A percentile compares a stretch with the other conserved stretches of the same genome.
These are phyloP conservation scores for Poicephalus gulielmi DNA, from an alignment of 2,113 vertebrate genomes.

Conservation along the genomic window DNA sequence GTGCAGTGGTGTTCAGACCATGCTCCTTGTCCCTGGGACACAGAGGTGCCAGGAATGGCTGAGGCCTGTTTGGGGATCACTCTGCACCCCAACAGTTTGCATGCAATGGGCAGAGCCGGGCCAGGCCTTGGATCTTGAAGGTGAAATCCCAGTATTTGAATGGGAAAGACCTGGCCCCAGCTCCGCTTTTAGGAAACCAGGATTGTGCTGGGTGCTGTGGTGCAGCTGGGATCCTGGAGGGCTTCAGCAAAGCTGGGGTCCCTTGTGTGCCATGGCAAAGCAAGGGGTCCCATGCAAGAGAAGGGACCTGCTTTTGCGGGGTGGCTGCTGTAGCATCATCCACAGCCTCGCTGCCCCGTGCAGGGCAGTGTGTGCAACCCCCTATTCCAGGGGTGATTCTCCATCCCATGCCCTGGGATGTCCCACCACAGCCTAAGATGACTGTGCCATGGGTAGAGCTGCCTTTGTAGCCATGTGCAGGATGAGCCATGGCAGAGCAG, in stretches of 20 bases:
- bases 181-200: not conserved
- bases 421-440: fast-evolving
- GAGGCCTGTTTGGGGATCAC: not conserved
- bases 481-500: not conserved
- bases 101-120: not conserved
- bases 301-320: not conserved
- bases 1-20: not conserved
- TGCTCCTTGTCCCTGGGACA: not conserved
- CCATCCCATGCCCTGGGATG: fast-evolving
- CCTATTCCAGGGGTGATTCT: not conserved
- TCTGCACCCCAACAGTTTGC: not conserved
- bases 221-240: not conserved
- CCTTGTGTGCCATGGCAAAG: not conserved
- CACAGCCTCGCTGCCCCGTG: fast-evolving
- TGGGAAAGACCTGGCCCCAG: not conserved
- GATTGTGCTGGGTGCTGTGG: not conserved
- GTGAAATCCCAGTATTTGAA: not conserved
- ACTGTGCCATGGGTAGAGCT: fast-evolving
- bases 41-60: not conserved
- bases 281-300: not conserved
- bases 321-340: not conserved
- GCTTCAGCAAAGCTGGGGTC: not conserved
- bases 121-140: not conserved
- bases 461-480: not conserved
- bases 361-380: not conserved